Percentiles rank a stretch among this genome's conserved stretches.
These are phyloP conservation scores for Gymnocheta viridis DNA, from an alignment of 2,888 invertebrate genomes.

Conservation along the genomic window DNA sequence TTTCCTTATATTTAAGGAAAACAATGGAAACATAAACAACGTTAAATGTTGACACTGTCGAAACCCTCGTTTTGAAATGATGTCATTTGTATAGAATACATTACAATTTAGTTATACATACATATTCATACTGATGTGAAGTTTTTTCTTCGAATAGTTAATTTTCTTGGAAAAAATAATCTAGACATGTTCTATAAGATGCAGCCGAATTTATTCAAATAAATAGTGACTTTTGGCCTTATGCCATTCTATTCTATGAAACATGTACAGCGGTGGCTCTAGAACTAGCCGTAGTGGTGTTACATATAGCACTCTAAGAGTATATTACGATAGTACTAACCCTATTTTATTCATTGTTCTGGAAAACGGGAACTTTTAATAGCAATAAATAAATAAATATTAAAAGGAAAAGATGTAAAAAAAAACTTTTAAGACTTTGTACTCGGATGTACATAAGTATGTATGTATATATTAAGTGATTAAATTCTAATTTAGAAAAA, in stretches of 20 bases:
- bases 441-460: neutral
- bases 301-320: no score
- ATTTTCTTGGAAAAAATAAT: neutral
- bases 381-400: no score
- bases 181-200: neutral
- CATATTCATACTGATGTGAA: neutral
- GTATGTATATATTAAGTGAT: neutral
- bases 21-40: conserved; percentile 44
- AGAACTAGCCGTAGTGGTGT: neutral
- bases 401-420: no score
- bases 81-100: conserved; percentile 12
- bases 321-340: no score
- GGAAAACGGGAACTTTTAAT: no score
- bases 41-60: conserved; percentile 38
- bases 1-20: conserved; percentile 41
- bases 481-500: neutral
- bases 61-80: conserved; percentile 13
- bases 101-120: neutral
- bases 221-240: neutral
- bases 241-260: no score
- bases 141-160: neutral
- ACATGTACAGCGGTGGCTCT: neutral
- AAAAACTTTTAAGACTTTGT: neutral
- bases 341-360: no score
- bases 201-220: neutral